A percentile compares a stretch with the other conserved stretches of the same genome.
phyloP scores from a whole-genome alignment of 2,113 vertebrate species.

The Macaca nemestrina region DNA sequence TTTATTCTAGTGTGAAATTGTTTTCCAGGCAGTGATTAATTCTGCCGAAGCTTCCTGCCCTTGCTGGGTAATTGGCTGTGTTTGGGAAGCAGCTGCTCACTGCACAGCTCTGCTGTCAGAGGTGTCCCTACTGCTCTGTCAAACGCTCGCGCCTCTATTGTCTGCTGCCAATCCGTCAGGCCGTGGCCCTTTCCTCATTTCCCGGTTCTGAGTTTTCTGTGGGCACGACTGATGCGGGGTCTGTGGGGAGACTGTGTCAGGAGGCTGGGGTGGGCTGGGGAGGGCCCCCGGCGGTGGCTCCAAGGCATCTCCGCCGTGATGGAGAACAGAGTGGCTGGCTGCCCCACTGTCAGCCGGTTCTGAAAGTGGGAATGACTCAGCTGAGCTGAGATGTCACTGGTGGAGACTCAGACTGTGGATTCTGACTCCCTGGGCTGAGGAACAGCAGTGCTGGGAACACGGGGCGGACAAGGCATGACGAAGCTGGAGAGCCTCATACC shows the following conservation, averaged over 20 bases:
- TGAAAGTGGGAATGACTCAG: too few relatives aligned
- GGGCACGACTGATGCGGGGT: neutral
- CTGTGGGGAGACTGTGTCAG: neutral
- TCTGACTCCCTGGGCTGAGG: neutral
- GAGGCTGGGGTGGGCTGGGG: neutral
- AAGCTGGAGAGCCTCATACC: neutral
- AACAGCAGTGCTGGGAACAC: neutral
- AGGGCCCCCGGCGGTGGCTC: neutral
- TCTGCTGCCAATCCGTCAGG: constrained; percentile 21
- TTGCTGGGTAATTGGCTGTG: constrained; percentile 47
- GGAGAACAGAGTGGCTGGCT: neutral
- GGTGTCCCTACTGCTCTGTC: constrained; percentile 21
- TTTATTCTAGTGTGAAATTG: constrained; percentile 87
- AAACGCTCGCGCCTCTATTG: neutral
- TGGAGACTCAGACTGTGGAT: neutral
- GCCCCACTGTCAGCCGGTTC: too few relatives aligned
- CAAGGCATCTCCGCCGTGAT: accelerated
- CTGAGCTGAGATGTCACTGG: neutral
- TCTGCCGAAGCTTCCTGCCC: constrained; percentile 42
- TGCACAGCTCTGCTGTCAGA: neutral
- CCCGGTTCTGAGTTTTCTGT: neutral
- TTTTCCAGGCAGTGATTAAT: constrained; percentile 82
- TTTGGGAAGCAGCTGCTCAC: constrained; percentile 45
- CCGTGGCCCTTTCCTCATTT: neutral
- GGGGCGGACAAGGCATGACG: too few relatives aligned